Base-by-base conservation (phyloP, 2,888 invertebrate genomes). In the Sminthurinus aureus region DNA sequence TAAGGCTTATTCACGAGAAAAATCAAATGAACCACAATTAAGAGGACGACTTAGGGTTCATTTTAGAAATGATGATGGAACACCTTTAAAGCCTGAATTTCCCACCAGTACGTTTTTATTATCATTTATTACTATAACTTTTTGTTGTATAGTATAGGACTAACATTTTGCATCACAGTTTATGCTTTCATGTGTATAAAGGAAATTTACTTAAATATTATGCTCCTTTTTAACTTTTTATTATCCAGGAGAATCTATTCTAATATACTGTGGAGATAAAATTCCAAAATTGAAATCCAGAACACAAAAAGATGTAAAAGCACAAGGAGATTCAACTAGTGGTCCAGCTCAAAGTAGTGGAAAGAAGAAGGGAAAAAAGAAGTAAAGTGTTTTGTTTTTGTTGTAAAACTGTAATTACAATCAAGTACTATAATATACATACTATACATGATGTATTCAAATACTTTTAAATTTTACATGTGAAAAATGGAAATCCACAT, bases 41-140 rank as follows among this genome's bases (percentile, higher is more conserved):
- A 93, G 96, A 87, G 99, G 99, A 0, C 93, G 99, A 84, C 95
- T 99, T 86, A 92, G 98, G 82, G 95, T 99, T 0, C 98, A 99
- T 90, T 91, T 99, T 85, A 96, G 94, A 90, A 95, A 96, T 90
- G 96, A 97, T 90, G 96, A 98, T 91, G 97, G 96, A 0, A 91
- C 93, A 24, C 93, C 94, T 0, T 91, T 94, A 51, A 94, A 94
- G 90, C 90, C 93, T 0, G 93, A 94, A 67, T 95, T 94, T 89
- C 92, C 94, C 0, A 93, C 94, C 0, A 93, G 92, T 92, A 90
- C 91, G 91, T 89, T 22, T 58, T 78, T 78, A 22, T 78, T 64
- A 22, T 24, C 13, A 52, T 52, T 78, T 22, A 20, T 64, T 69
- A 12, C 69, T 9, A 8, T 69, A 6, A 12, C 8, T 81, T 71